A percentile compares a stretch with the other conserved stretches of the same genome.
Conservation (phyloP, 2,888 invertebrate species). For the Microchrysa polita region DNA sequence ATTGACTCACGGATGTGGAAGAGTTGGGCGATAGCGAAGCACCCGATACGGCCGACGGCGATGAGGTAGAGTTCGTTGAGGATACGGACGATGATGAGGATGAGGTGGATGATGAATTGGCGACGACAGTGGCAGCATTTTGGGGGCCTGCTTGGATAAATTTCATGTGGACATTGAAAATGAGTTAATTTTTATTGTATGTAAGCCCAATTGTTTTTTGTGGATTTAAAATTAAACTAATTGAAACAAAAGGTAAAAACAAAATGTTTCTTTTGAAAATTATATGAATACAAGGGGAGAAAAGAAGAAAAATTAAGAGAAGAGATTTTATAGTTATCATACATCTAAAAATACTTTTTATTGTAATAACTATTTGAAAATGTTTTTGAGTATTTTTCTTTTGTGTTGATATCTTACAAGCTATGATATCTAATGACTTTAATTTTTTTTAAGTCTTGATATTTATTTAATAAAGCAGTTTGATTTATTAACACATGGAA, state of each 20-base stretch:
- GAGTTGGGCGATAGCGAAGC: constrained; percentile 61
- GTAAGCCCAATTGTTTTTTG: constrained; percentile 24
- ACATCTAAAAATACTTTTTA: constrained; percentile 31
- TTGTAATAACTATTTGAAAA: constrained; percentile 44
- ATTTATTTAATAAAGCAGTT: constrained; percentile 25
- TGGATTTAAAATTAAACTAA: too few relatives aligned
- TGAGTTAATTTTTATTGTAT: constrained; percentile 23
- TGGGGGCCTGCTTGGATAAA: constrained; percentile 59
- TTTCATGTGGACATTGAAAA: constrained; percentile 26
- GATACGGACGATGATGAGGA: constrained; percentile 46
- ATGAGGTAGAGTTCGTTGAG: constrained; percentile 62
- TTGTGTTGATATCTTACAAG: constrained; percentile 27
- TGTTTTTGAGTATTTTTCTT: constrained; percentile 46
- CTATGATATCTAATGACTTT: neutral
- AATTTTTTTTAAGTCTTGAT: neutral
- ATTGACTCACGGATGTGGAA: constrained; percentile 74
- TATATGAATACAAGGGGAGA: constrained; percentile 9
- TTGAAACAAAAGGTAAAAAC: neutral
- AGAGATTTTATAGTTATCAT: too few relatives aligned
- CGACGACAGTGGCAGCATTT: constrained; percentile 60
- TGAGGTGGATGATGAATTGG: constrained; percentile 52
- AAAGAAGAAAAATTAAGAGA: constrained; percentile 33
- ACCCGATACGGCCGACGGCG: constrained; percentile 56
- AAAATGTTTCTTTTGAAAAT: neutral
- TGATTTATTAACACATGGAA: neutral